A percentile compares a stretch with the other conserved stretches of the same genome.
These are phyloP conservation scores for Agrochola litura DNA, from an alignment of 2,888 invertebrate species.

Conservation along the genomic window DNA sequence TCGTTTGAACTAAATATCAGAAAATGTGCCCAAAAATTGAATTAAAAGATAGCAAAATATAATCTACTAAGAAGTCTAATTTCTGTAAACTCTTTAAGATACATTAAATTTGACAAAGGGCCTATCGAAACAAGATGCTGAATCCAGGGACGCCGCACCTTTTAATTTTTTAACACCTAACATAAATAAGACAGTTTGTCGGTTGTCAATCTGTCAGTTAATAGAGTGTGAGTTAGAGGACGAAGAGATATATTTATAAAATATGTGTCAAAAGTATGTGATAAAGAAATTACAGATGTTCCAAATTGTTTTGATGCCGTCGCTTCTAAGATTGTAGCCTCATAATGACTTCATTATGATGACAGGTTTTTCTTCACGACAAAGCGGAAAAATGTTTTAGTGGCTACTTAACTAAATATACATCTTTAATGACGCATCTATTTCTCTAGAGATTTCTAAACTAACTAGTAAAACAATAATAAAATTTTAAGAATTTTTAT, in stretches of 20 bases:
- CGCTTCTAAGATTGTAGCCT: slow-evolving; percentile 46
- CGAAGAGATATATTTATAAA: slow-evolving; percentile 44
- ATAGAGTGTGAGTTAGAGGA: slow-evolving; percentile 59
- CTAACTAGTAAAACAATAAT: slow-evolving; percentile 29
- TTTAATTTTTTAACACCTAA: slow-evolving; percentile 37
- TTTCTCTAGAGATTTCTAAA: slow-evolving; percentile 45
- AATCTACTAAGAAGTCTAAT: background rate
- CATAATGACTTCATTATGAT: slow-evolving; percentile 58
- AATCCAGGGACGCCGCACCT: slow-evolving; percentile 18
- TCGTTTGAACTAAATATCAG: background rate
- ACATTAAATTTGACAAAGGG: slow-evolving; percentile 3
- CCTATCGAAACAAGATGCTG: slow-evolving; percentile 9
- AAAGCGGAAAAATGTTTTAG: slow-evolving; percentile 57
- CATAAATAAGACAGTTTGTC: slow-evolving; percentile 51
- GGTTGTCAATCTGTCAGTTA: slow-evolving; percentile 61
- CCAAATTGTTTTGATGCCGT: slow-evolving; percentile 46
- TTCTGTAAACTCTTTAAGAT: background rate
- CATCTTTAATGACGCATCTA: slow-evolving; percentile 35
- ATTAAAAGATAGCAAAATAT: background rate
- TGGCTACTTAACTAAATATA: slow-evolving; percentile 62
- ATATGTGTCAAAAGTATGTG: slow-evolving; percentile 60
- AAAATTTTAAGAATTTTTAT: slow-evolving; percentile 37
- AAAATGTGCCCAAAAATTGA: background rate
- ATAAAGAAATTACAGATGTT: slow-evolving; percentile 64
- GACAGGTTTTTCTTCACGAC: slow-evolving; percentile 58